Evolutionary conservation across 2,113 vertebrate species (phyloP), one percentile per base, ranked within the genome.

Genomic region (Phylloscopus trochiloides): DNA sequence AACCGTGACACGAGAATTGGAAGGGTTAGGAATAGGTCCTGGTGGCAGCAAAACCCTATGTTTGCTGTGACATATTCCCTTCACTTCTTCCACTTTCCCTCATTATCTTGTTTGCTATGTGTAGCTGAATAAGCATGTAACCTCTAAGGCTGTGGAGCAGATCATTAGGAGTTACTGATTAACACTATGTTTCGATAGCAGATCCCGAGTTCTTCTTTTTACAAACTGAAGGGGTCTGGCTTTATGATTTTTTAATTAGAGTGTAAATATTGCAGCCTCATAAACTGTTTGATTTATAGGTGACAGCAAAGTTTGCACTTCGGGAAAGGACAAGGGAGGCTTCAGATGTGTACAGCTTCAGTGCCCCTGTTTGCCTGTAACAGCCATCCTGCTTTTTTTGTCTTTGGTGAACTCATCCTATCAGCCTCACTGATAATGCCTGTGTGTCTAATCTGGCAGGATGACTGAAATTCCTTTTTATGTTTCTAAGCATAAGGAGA

Each of bases 241-340:
- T 98, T 99, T 98, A 98, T 98, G 98, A 98, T 98, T 98, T 99
- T 98, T 99, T 99, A 99, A 99, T 99, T 98, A 97, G 98, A 98
- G 97, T 98, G 98, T 98, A 99, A 99, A 99, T 98, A 99, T 97
- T 92, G 95, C 94, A 98, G 97, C 97, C 96, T 97, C 97, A 98
- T 98, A 98, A 98, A 98, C 95, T 72, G 80, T 84, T 95, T 99
- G 98, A 99, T 98, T 98, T 98, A 98, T 98, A 93, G 97, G 95
- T 97, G 98, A 97, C 97, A 97, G 97, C 95, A 95, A 98, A 97
- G 93, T 97, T 97, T 98, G 97, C 96, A 92, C 97, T 98, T 97
- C 3, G 45, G 72, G 63, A 95, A 76, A 97, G 95, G 95, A 94
- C 94, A 85, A 12, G 11, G 65, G 89, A 94, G 89, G 93, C 90